Percentiles rank a stretch among this genome's conserved stretches.
Conservation (phyloP, 2,888 invertebrate species). For the Hoplodrina ambigua region DNA sequence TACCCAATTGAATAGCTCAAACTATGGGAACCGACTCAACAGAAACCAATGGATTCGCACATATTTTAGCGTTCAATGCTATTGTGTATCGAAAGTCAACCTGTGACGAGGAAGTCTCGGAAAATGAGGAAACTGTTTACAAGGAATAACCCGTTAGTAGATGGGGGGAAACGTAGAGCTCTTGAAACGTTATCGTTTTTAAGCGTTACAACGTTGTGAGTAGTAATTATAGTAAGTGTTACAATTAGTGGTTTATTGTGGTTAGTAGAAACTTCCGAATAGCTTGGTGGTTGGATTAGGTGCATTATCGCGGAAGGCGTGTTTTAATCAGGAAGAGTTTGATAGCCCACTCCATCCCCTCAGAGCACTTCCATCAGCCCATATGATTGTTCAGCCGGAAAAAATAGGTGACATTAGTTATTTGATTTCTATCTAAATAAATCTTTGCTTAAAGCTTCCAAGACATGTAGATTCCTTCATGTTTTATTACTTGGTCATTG, state of each 20-base stretch:
- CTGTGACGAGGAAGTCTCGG: slow-evolving; percentile 34
- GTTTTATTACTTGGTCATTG: slow-evolving; percentile 21
- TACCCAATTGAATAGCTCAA: slow-evolving; percentile 25
- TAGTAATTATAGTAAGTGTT: background rate
- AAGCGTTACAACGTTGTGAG: background rate
- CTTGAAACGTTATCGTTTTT: slow-evolving; percentile 2
- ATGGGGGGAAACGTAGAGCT: slow-evolving; percentile 23
- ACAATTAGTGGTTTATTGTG: background rate
- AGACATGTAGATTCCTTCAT: background rate
- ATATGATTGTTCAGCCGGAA: too few species aligned
- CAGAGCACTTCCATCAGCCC: too few species aligned
- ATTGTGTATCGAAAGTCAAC: slow-evolving; percentile 43
- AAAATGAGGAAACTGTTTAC: slow-evolving; percentile 41
- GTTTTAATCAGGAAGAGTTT: too few species aligned
- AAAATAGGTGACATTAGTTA: too few species aligned
- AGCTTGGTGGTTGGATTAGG: too few species aligned
- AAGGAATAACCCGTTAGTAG: slow-evolving; percentile 19
- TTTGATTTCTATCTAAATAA: background rate
- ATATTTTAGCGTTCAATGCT: slow-evolving; percentile 45
- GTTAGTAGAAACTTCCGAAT: too few species aligned
- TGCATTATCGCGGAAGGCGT: too few species aligned
- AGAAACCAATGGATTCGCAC: slow-evolving; percentile 42
- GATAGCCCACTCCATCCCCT: too few species aligned
- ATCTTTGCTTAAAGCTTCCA: background rate
- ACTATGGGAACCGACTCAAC: slow-evolving; percentile 27